These are phyloP conservation scores for Caenorhabditis macrosperma DNA, from an alignment of 2,888 invertebrate genomes.

Conservation along the genomic window DNA sequence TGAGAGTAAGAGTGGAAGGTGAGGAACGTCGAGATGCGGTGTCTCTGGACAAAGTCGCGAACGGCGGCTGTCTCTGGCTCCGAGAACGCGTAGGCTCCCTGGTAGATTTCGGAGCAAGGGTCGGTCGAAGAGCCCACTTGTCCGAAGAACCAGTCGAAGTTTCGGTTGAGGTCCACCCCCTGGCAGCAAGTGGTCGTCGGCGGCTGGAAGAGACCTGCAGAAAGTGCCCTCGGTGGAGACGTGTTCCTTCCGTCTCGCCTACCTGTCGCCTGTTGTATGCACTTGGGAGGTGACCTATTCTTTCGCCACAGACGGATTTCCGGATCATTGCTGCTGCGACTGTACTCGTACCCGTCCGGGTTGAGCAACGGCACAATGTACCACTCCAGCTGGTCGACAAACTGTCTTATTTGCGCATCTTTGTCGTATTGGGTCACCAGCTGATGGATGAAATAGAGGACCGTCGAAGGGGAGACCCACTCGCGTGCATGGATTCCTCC, in stretches of 20 bases:
- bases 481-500: conserved; percentile 72
- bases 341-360: conserved; percentile 75
- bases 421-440: conserved; percentile 76
- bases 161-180: conserved; percentile 80
- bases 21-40: conserved; percentile 76
- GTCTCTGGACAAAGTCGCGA: conserved; percentile 75
- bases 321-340: conserved; percentile 65
- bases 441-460: conserved; percentile 78
- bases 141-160: conserved; percentile 80
- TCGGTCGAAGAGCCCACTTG: conserved; percentile 78
- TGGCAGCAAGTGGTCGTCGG: conserved; percentile 78
- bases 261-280: conserved; percentile 62
- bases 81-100: conserved; percentile 79
- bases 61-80: conserved; percentile 80
- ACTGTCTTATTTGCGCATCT: conserved; percentile 71
- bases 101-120: conserved; percentile 79
- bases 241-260: background rate
- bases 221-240: background rate
- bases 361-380: conserved; percentile 79
- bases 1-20: conserved; percentile 80
- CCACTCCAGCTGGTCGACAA: conserved; percentile 79
- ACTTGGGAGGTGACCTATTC: conserved; percentile 67
- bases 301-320: conserved; percentile 67
- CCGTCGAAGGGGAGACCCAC: conserved; percentile 78
- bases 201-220: conserved; percentile 75